phyloP scores from a whole-genome alignment of 2,797 vertebrate species.

The Coilia nasus region DNA sequence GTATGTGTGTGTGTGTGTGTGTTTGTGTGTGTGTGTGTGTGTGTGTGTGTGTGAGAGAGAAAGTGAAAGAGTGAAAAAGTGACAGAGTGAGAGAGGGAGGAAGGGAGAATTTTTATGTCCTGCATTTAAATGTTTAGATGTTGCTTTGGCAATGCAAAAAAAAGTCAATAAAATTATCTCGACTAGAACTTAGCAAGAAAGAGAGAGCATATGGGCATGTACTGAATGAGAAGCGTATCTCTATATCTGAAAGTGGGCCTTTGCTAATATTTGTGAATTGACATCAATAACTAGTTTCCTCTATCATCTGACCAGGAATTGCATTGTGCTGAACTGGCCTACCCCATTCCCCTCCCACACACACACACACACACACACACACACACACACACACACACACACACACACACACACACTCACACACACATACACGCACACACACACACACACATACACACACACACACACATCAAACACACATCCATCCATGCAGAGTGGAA shows the following conservation, averaged over 20 bases:
- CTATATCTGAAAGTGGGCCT: background rate
- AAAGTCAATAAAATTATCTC: too few relatives aligned
- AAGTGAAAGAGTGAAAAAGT: background rate
- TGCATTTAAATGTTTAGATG: too few relatives aligned
- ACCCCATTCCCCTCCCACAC: too few relatives aligned
- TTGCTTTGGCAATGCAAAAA: too few relatives aligned
- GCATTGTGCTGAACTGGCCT: background rate
- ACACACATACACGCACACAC: too few relatives aligned
- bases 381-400: too few relatives aligned
- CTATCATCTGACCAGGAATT: background rate
- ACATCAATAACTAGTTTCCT: background rate
- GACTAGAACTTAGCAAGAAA: too few relatives aligned
- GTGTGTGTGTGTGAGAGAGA: background rate
- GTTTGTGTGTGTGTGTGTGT: background rate
- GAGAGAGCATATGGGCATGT: too few relatives aligned
- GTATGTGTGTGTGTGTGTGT: background rate
- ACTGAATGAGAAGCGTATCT: background rate
- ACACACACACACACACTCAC: too few relatives aligned
- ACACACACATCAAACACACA: background rate
- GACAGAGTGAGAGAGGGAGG: background rate
- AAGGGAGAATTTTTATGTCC: too few relatives aligned
- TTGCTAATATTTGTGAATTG: background rate
- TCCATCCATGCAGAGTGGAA: background rate
- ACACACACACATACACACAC: too few relatives aligned
- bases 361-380: too few relatives aligned